Evolutionary conservation across 2,797 vertebrate genomes (phyloP).

Genomic region (Avahi laniger): DNA sequence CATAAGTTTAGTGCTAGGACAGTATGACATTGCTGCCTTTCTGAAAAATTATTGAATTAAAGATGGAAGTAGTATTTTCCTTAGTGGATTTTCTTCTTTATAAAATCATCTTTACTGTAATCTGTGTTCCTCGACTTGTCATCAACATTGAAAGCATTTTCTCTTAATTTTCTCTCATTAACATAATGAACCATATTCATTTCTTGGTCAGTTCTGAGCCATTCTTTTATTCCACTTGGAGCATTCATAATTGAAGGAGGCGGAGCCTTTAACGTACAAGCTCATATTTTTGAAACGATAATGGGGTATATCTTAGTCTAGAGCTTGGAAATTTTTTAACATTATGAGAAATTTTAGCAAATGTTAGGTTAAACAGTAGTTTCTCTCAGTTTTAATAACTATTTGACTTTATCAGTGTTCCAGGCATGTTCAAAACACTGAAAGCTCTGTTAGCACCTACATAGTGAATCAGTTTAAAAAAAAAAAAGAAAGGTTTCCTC

Average conservation of each 20-base stretch:
- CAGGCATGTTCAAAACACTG: not conserved
- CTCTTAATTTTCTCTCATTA: conserved; percentile 59
- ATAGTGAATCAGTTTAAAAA: conserved; percentile 8
- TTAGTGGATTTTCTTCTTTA: conserved; percentile 53
- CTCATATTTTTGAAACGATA: not conserved
- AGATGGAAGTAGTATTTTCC: not conserved
- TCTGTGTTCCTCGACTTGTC: conserved; percentile 61
- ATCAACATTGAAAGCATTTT: conserved; percentile 55
- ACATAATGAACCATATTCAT: conserved; percentile 56
- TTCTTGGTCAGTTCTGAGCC: conserved; percentile 63
- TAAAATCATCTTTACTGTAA: conserved; percentile 64
- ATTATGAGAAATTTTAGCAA: conserved; percentile 1
- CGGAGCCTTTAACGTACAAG: conserved; percentile 43
- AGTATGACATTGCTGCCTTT: conserved; percentile 4
- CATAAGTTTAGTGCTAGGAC: not conserved
- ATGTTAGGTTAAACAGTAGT: not conserved
- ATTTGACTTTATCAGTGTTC: conserved; percentile 26
- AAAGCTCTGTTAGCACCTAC: not conserved
- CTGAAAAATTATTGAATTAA: conserved; percentile 31
- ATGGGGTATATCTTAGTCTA: not conserved
- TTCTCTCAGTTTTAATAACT: conserved; percentile 7
- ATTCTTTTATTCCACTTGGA: conserved; percentile 59
- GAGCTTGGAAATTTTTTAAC: conserved; percentile 27
- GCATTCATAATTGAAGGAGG: conserved; percentile 69
- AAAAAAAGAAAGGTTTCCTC: not conserved